phyloP scores from a whole-genome alignment of 2,113 vertebrate genomes.

The Odocoileus virginianus region DNA sequence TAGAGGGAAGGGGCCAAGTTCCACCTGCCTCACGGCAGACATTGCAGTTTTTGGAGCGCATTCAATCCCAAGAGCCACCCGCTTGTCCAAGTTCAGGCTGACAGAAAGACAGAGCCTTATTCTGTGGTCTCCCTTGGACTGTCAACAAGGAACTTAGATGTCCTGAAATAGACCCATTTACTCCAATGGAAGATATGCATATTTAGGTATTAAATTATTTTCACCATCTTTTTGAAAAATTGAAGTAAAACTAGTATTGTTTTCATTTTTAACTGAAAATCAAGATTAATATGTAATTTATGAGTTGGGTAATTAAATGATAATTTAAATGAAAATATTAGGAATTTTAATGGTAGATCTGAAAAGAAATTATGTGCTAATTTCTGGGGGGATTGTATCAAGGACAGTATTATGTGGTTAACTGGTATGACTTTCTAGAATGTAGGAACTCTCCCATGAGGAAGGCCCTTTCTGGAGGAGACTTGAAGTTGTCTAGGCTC shows the following conservation, averaged over 20 bases:
- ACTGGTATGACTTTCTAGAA: neutral
- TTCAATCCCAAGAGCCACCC: neutral
- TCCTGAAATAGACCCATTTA: neutral
- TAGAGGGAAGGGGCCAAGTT: neutral
- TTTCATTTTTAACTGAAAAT: neutral
- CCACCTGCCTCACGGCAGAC: neutral
- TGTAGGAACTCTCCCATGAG: neutral
- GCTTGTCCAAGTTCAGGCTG: neutral
- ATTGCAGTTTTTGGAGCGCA: neutral
- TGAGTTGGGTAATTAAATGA: neutral
- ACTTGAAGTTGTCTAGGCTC: neutral
- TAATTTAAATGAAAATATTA: neutral
- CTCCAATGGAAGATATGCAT: neutral
- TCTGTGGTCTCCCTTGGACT: conserved; percentile 11
- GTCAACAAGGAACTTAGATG: neutral
- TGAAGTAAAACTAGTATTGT: neutral
- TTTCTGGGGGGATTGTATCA: neutral
- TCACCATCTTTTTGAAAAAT: neutral
- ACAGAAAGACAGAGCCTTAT: neutral
- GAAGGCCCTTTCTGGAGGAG: neutral
- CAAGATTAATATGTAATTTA: neutral
- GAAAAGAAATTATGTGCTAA: neutral
- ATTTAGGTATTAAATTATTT: neutral
- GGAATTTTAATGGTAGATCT: neutral
- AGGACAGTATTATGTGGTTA: neutral